A percentile compares a stretch with the other conserved stretches of the same genome.
phyloP scores from a whole-genome alignment of 2,888 invertebrate genomes.

The Drosophila eohydei region DNA sequence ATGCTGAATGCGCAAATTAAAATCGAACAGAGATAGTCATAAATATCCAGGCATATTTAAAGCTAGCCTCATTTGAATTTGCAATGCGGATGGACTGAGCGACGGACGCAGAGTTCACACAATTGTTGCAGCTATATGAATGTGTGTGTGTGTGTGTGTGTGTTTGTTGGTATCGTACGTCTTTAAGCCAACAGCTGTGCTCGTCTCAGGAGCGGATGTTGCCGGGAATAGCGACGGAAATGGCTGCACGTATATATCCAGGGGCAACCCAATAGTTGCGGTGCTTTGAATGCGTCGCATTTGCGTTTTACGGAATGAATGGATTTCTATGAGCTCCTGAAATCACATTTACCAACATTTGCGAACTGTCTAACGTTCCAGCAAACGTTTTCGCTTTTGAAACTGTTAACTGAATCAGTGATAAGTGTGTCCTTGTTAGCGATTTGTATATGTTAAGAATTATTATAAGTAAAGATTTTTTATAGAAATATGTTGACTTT shows the following conservation, averaged over 20 bases:
- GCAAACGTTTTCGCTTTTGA: background rate
- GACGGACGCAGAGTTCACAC: background rate
- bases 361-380: conserved; percentile 15
- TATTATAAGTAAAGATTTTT: too few relatives aligned
- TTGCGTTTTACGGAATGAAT: conserved; percentile 64
- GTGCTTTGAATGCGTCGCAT: conserved; percentile 63
- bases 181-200: conserved; percentile 52
- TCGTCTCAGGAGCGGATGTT: conserved; percentile 50
- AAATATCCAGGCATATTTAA: conserved; percentile 65
- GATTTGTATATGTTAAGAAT: too few relatives aligned
- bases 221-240: conserved; percentile 58
- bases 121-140: conserved; percentile 4
- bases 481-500: too few relatives aligned
- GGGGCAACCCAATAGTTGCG: conserved; percentile 65
- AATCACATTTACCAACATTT: conserved; percentile 31
- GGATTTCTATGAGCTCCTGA: conserved; percentile 48
- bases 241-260: conserved; percentile 66
- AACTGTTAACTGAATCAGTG: background rate
- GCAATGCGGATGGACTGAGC: background rate
- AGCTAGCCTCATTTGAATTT: conserved; percentile 53
- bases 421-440: too few relatives aligned
- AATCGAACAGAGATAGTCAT: conserved; percentile 65
- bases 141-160: background rate
- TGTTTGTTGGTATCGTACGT: conserved; percentile 13
- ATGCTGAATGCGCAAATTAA: conserved; percentile 69